These are phyloP conservation scores for Acyrthosiphon pisum DNA, from an alignment of 1,140 invertebrate genomes.

Conservation along the genomic window DNA sequence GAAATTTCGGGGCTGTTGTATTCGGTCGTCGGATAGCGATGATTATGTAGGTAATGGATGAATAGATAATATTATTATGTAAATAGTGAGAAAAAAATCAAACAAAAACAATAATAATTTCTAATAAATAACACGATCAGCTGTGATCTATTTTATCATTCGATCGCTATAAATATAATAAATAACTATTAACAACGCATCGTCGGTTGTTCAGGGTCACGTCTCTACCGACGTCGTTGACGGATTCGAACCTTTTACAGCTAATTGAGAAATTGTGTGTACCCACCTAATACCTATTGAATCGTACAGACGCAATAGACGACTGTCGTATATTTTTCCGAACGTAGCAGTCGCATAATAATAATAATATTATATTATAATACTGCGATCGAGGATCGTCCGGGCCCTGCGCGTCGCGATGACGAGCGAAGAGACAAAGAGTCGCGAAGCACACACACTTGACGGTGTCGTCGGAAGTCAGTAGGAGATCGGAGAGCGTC, in stretches of 20 bases:
- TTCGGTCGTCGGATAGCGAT: neutral
- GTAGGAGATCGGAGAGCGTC: too few relatives aligned
- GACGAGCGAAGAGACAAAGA: neutral
- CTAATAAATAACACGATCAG: constrained; percentile 1
- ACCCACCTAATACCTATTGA: neutral
- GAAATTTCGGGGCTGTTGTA: neutral
- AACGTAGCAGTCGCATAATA: neutral
- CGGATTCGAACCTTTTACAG: neutral
- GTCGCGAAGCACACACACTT: neutral
- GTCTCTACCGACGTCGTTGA: neutral
- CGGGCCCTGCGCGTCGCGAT: neutral
- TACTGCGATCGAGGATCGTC: neutral
- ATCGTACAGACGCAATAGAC: neutral
- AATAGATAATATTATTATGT: neutral
- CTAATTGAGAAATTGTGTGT: neutral
- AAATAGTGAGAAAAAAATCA: neutral
- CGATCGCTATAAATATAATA: neutral
- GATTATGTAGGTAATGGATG: neutral
- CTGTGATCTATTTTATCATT: neutral
- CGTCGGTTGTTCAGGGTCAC: neutral
- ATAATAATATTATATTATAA: neutral
- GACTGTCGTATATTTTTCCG: neutral
- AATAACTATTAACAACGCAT: neutral
- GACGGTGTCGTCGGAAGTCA: neutral
- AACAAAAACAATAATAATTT: neutral